Percentiles rank a stretch among this genome's conserved stretches.
Conservation (phyloP, 53 echinoderm and acorn worm species). For the Echinarachnius parma region DNA sequence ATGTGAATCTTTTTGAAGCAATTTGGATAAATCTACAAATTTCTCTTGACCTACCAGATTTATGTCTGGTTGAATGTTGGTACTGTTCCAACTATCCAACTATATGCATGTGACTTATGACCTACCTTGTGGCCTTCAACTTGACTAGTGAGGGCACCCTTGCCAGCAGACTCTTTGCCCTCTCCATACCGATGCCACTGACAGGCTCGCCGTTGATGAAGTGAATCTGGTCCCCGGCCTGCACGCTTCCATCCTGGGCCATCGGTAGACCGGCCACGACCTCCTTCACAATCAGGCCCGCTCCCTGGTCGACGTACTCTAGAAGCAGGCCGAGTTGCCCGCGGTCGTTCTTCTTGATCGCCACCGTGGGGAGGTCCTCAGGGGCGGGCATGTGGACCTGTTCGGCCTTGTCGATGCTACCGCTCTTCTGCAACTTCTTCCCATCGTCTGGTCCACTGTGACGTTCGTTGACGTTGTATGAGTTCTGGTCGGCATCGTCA, state of each 20-base stretch:
- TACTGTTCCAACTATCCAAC: too few relatives aligned
- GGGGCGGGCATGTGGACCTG: neutral
- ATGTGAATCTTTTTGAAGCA: too few relatives aligned
- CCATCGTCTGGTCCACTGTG: too few relatives aligned
- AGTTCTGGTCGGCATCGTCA: too few relatives aligned
- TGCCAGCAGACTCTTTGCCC: constrained; percentile 61
- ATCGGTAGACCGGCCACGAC: constrained; percentile 68
- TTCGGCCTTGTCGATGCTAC: neutral
- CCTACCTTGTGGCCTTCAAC: constrained; percentile 81
- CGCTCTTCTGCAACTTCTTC: too few relatives aligned
- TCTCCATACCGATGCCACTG: constrained; percentile 46
- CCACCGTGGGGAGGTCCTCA: constrained; percentile 45
- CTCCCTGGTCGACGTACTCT: constrained; percentile 49
- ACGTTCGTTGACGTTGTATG: too few relatives aligned
- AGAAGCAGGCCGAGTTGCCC: constrained; percentile 77
- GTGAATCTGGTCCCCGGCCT: constrained; percentile 60
- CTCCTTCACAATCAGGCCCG: constrained; percentile 62
- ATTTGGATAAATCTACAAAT: too few relatives aligned
- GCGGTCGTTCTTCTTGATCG: constrained; percentile 23
- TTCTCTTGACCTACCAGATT: too few relatives aligned
- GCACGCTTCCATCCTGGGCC: constrained; percentile 68
- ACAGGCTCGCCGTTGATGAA: constrained; percentile 60
- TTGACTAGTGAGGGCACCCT: constrained; percentile 60
- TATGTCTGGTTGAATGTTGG: too few relatives aligned
- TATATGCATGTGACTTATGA: too few relatives aligned